Base-by-base conservation (phyloP, 2,113 vertebrate genomes). In the Malurus cyaneus region DNA sequence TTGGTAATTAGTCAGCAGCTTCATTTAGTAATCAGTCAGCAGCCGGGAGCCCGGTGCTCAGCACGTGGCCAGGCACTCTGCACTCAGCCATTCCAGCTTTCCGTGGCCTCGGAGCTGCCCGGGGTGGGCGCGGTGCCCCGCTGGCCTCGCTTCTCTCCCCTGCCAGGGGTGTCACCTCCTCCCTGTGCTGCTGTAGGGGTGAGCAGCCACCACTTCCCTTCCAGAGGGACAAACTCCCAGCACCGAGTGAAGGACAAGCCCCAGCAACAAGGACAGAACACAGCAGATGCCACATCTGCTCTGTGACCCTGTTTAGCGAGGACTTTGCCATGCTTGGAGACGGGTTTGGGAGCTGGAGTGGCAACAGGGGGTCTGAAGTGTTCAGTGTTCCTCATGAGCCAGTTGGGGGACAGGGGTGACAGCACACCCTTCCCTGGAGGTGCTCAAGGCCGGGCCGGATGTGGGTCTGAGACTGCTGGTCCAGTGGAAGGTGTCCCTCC, bases 51-150 rank as follows among this genome's bases (percentile, higher is more conserved):
- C 19, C 2, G 31, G 25, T 31, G 74, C 61, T 29, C 49, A 12
- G 32, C 11, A 15, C 20, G 8, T 0, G 7, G 56, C 60, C 46
- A 4, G 66, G 53, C 0, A 0, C 56, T 85, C 18, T 0, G 1
- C 57, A 32, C 32, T 34, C 29, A 0, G 20, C 0, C 1, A 6
- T 50, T 47, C 59, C 39, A 7, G 21, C 36, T 14, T 42, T 4
- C 13, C 13, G 3, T 5, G 41, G 62, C 16, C 5, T 9, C 4
- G 65, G 52, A 50, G 5, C 71, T 29, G 42, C 13, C 29, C 0
- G 1, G 29, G 36, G 8, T 0, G 5, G 44, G 12, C 1, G 3
- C 0, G 0, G 21, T 6, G 19, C 31, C 46, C 18, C 20, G 3
- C 44, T 23, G 24, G 26, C 54, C 64, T 31, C 1, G 0, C 15